Evolutionary conservation across 2,797 vertebrate genomes (phyloP), one percentile per base, ranked within the genome.

Genomic region (Labeo calbasu): DNA sequence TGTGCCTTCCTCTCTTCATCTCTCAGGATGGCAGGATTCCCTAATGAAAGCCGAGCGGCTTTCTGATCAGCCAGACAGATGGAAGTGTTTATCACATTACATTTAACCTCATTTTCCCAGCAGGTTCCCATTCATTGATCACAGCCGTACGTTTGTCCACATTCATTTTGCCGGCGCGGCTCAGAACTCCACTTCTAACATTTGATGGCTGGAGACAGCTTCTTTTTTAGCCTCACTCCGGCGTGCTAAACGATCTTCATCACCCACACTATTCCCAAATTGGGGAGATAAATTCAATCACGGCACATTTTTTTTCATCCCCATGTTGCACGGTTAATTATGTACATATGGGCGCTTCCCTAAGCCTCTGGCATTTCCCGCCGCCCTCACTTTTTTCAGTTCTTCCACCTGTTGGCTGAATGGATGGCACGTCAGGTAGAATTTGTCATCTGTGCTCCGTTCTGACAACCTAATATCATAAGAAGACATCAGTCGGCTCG

Each of bases 31-130:
- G 51, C 84, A 83, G 81, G 65, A 51, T 77, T 81, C 81, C 59
- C 53, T 84, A 85, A 88, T 81, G 75, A 86, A 87, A 85, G 81
- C 81, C 1, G 40, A 76, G 72, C 36, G 2, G 57, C 72, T 83
- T 84, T 89, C 87, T 86, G 87, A 88, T 90, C 85, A 87, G 70
- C 70, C 87, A 89, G 88, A 89, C 86, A 89, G 88, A 90, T 88
- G 84, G 15, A 88, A 84, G 85, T 88, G 88, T 87, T 91, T 88
- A 92, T 92, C 88, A 91, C 90, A 91, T 93, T 92, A 93, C 84
- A 89, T 89, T 89, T 88, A 88, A 88, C 88, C 87, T 90, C 82
- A 88, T 90, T 89, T 90, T 87, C 88, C 50, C 77, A 86, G 79
- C 85, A 88, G 89, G 84, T 86, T 89, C 68, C 77, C 86, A 84